Percentiles rank a stretch among this genome's conserved stretches.
phyloP scores from a whole-genome alignment of 2,797 vertebrate genomes.

The Pelobates cultripes region DNA sequence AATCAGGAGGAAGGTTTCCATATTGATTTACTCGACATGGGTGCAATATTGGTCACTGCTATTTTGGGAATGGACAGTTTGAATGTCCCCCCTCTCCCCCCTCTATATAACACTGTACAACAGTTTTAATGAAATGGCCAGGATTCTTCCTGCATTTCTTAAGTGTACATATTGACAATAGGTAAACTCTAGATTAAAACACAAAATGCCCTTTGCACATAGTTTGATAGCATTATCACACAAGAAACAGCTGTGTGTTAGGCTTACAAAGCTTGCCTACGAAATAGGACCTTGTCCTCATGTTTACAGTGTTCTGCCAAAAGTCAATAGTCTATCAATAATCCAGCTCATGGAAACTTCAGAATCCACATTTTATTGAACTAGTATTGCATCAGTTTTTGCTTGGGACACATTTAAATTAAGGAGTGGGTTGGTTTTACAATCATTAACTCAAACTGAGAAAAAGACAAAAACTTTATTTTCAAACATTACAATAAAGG shows the following conservation, averaged over 20 bases:
- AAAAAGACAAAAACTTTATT: no score
- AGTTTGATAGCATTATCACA: slow-evolving; percentile 3
- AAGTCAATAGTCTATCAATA: slow-evolving; percentile 7
- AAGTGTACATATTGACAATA: neutral
- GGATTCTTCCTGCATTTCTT: neutral
- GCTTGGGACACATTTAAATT: no score
- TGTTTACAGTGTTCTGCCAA: slow-evolving; percentile 3
- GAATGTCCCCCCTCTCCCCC: no score
- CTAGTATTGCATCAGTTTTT: no score
- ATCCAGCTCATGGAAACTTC: neutral
- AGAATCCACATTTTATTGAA: neutral
- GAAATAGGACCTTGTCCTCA: slow-evolving; percentile 2
- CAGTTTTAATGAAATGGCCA: neutral
- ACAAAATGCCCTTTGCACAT: neutral
- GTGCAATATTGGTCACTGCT: no score
- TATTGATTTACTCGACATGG: no score
- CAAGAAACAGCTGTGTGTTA: neutral
- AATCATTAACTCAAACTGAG: no score
- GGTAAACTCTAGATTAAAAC: neutral
- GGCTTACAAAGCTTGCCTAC: neutral
- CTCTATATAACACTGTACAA: no score
- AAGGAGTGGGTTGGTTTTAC: no score
- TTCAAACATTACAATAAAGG: no score
- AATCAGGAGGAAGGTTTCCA: no score
- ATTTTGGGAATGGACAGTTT: no score